Percentiles rank a stretch among this genome's conserved stretches.
Evolutionary conservation across 2,113 vertebrate species (phyloP).

Genomic region (Marmota flaviventris): DNA sequence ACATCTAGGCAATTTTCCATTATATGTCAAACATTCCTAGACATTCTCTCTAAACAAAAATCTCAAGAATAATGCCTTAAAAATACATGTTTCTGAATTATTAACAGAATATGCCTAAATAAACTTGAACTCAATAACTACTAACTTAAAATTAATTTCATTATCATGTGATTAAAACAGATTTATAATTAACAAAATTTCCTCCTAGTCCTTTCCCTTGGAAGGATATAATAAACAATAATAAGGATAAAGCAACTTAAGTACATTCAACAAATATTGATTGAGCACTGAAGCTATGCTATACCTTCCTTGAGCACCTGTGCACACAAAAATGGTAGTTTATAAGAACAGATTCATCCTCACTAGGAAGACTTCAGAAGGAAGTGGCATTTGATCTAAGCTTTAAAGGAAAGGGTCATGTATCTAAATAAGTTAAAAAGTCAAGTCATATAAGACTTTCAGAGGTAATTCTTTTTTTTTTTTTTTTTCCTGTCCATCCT

Average conservation of each 20-base stretch:
- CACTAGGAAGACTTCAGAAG: background rate
- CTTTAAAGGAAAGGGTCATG: background rate
- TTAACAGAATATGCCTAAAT: background rate
- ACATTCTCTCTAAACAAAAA: constrained; percentile 49
- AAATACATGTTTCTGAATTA: constrained; percentile 23
- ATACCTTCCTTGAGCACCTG: background rate
- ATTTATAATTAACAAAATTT: constrained; percentile 49
- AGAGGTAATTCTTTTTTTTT: background rate
- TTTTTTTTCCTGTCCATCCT: background rate
- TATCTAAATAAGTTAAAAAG: background rate
- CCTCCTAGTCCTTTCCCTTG: constrained; percentile 25
- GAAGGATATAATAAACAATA: constrained; percentile 37
- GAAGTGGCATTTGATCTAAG: background rate
- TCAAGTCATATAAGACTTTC: background rate
- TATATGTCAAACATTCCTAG: background rate
- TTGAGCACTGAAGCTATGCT: background rate
- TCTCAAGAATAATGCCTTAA: constrained; percentile 3
- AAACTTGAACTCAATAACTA: constrained; percentile 52
- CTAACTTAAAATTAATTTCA: constrained; percentile 37
- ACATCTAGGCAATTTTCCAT: constrained; percentile 7
- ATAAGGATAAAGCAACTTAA: constrained; percentile 51
- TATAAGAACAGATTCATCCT: background rate
- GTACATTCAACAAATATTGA: constrained; percentile 9
- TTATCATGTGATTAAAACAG: constrained; percentile 30
- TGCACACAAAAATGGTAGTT: background rate